Conservation (phyloP, 2,888 invertebrate species). For the Agrotis clavis region DNA sequence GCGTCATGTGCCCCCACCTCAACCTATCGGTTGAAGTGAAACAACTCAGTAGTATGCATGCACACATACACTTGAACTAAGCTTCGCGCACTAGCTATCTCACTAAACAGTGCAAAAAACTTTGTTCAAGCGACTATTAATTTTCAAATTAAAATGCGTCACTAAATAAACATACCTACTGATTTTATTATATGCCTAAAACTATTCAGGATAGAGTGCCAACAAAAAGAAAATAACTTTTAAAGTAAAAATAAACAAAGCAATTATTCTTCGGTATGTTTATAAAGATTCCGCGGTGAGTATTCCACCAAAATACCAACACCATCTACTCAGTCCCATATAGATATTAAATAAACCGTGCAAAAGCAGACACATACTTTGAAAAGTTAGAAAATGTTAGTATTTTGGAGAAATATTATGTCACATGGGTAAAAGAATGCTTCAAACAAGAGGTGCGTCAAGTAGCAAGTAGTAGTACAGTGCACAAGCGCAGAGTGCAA, state of each 20-base stretch:
- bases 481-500: slow-evolving; percentile 85
- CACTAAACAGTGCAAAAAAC: slow-evolving; percentile 80
- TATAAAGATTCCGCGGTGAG: slow-evolving; percentile 77
- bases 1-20: slow-evolving; percentile 75
- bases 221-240: neutral
- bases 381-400: slow-evolving; percentile 85
- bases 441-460: slow-evolving; percentile 78
- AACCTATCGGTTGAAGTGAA: slow-evolving; percentile 88
- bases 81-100: slow-evolving; percentile 78
- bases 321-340: slow-evolving; percentile 82
- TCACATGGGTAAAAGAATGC: slow-evolving; percentile 72
- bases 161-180: slow-evolving; percentile 86
- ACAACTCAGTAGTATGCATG: slow-evolving; percentile 87
- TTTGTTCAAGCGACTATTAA: slow-evolving; percentile 84
- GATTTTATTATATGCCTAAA: slow-evolving; percentile 30
- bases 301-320: slow-evolving; percentile 91
- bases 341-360: slow-evolving; percentile 78
- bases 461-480: slow-evolving; percentile 75
- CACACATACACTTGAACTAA: slow-evolving; percentile 85
- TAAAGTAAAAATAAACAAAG: neutral
- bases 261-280: slow-evolving; percentile 76
- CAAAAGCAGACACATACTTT: slow-evolving; percentile 74
- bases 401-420: slow-evolving; percentile 88
- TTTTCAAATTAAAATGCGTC: slow-evolving; percentile 64
- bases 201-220: neutral